Percentiles rank a stretch among this genome's conserved stretches.
Conservation (phyloP, 2,888 invertebrate genomes). For the Horisme vitalbata region DNA sequence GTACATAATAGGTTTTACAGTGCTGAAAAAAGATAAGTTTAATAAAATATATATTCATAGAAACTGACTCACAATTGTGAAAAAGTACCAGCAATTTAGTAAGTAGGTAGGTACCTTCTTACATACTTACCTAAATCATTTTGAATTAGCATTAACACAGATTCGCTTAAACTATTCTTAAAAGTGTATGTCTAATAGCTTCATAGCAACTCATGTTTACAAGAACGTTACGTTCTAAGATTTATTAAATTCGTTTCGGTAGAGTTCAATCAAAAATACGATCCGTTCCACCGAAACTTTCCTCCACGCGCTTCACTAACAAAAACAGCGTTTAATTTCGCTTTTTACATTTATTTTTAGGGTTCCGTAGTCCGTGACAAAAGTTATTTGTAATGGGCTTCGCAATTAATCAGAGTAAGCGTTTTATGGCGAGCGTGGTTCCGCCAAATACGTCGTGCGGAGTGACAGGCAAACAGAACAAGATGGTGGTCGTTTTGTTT, state of each 20-base stretch:
- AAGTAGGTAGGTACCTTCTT: background rate
- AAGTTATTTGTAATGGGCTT: constrained; percentile 32
- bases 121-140: constrained; percentile 7
- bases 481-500: constrained; percentile 44
- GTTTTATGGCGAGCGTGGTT: constrained; percentile 67
- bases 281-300: constrained; percentile 42
- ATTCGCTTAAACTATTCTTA: constrained; percentile 17
- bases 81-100: background rate
- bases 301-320: constrained; percentile 27
- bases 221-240: constrained; percentile 33
- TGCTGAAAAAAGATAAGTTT: background rate
- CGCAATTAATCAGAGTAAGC: constrained; percentile 71
- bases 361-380: constrained; percentile 19
- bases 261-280: constrained; percentile 49
- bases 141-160: constrained; percentile 4
- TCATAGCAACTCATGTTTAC: constrained; percentile 13
- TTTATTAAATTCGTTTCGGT: constrained; percentile 51
- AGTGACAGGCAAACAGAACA: constrained; percentile 49
- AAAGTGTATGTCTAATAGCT: constrained; percentile 17
- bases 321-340: constrained; percentile 55
- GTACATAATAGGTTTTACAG: no score
- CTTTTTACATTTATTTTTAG: constrained; percentile 40
- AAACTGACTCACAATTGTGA: background rate
- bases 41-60: no score
- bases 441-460: constrained; percentile 60